Conservation (phyloP, 2,797 vertebrate genomes). For the Enoplosus armatus region DNA sequence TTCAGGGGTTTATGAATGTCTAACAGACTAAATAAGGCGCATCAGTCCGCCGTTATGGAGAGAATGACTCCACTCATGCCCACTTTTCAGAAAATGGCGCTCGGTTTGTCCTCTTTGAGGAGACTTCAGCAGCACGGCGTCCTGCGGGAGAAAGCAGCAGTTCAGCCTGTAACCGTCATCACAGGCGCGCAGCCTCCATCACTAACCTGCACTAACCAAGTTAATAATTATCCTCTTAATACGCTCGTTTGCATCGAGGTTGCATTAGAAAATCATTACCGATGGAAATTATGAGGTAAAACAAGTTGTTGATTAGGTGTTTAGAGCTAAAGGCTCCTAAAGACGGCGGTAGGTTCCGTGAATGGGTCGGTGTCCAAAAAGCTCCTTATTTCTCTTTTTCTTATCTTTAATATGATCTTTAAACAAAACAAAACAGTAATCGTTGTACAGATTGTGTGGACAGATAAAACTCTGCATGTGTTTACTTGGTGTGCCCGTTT, state of each 20-base stretch:
- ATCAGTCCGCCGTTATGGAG: neutral
- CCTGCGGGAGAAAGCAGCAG: neutral
- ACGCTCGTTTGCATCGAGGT: constrained; percentile 73
- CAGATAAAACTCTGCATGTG: neutral
- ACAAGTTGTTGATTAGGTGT: constrained; percentile 83
- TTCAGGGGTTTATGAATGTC: neutral
- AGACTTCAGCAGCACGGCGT: neutral
- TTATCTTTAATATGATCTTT: too few species aligned
- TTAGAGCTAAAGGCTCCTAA: constrained; percentile 86
- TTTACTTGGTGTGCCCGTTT: neutral
- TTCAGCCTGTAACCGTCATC: neutral
- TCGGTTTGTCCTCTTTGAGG: constrained; percentile 13
- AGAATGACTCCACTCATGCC: neutral
- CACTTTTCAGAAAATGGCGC: neutral
- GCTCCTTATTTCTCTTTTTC: neutral
- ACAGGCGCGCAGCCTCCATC: constrained; percentile 59
- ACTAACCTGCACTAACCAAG: constrained; percentile 71
- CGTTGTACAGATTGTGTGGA: neutral
- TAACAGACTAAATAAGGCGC: neutral
- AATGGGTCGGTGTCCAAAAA: neutral
- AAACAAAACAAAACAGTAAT: too few species aligned
- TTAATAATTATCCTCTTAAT: constrained; percentile 86
- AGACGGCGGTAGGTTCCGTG: constrained; percentile 48
- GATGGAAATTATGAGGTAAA: constrained; percentile 81
- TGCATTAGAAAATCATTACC: constrained; percentile 88